A percentile compares a stretch with the other conserved stretches of the same genome.
These are phyloP conservation scores for Oryzias curvinotus DNA, from an alignment of 2,113 vertebrate genomes.

Conservation along the genomic window DNA sequence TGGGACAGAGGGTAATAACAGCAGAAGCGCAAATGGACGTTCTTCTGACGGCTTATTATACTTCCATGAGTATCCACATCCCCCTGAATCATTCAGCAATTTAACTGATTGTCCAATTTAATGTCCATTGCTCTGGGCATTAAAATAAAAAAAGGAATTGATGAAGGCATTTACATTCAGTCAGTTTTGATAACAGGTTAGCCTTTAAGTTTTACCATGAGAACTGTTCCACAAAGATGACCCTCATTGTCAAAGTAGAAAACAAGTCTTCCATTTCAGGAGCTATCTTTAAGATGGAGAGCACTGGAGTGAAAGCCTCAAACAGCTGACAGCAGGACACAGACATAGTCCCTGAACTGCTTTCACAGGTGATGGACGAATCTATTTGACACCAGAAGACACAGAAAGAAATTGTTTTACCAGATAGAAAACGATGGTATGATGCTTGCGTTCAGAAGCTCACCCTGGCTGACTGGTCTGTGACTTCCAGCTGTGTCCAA, in stretches of 20 bases:
- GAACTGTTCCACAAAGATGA: neutral
- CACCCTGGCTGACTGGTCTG: constrained; percentile 56
- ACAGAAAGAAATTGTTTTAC: neutral
- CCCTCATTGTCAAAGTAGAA: constrained; percentile 34
- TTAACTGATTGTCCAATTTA: no score
- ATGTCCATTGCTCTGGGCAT: neutral
- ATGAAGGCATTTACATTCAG: neutral
- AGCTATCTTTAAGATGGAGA: constrained; percentile 64
- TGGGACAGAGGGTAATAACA: constrained; percentile 50
- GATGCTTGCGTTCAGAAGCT: constrained; percentile 2
- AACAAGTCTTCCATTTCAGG: constrained; percentile 58
- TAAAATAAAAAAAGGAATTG: constrained; percentile 4
- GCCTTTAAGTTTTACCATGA: neutral
- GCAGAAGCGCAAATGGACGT: constrained; percentile 34
- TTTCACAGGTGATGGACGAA: constrained; percentile 44
- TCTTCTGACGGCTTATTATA: constrained; percentile 39
- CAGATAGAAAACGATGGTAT: constrained; percentile 23
- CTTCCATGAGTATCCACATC: constrained; percentile 20
- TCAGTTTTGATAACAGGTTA: neutral
- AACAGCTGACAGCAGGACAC: constrained; percentile 73
- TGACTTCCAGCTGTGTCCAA: constrained; percentile 72
- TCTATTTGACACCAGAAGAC: constrained; percentile 39
- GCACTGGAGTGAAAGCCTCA: constrained; percentile 49
- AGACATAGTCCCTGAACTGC: constrained; percentile 58
- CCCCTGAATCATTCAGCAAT: no score